Percentiles rank a stretch among this genome's conserved stretches.
Conservation (phyloP, 2,888 invertebrate genomes). For the Tenthredo livida region DNA sequence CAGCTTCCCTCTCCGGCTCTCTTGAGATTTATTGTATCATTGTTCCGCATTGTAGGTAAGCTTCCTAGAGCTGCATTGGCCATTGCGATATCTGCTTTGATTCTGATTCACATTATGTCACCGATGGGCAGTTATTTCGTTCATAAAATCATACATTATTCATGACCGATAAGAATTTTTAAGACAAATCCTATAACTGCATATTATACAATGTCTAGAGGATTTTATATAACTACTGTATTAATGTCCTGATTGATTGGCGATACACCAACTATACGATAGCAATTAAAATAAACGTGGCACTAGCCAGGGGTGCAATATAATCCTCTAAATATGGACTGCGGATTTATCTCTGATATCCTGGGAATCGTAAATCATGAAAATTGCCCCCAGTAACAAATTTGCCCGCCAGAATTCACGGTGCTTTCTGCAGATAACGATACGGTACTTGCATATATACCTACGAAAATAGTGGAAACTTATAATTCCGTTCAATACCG, state of each 20-base stretch:
- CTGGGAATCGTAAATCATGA: slow-evolving; percentile 46
- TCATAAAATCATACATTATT: background rate
- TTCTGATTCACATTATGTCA: slow-evolving; percentile 17
- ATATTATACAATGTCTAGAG: background rate
- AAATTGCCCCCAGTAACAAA: slow-evolving; percentile 48
- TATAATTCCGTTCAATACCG: background rate
- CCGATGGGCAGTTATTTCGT: background rate
- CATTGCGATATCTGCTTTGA: slow-evolving; percentile 17
- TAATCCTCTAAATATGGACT: slow-evolving; percentile 8
- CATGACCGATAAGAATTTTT: background rate
- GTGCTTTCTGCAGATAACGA: slow-evolving; percentile 43
- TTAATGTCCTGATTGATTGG: slow-evolving; percentile 24
- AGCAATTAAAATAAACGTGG: slow-evolving; percentile 33
- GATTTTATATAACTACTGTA: background rate
- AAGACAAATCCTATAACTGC: background rate
- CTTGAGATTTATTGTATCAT: slow-evolving; percentile 74
- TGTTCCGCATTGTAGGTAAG: slow-evolving; percentile 70
- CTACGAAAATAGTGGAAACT: slow-evolving; percentile 34
- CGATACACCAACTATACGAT: slow-evolving; percentile 3
- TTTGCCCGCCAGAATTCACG: slow-evolving; percentile 33
- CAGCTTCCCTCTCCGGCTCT: slow-evolving; percentile 50
- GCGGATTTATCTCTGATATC: slow-evolving; percentile 48
- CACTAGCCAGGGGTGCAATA: slow-evolving; percentile 23
- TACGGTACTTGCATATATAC: slow-evolving; percentile 2
- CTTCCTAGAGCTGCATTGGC: slow-evolving; percentile 59